phyloP scores from a whole-genome alignment of 2,797 vertebrate species.

The Phataginus tricuspis region DNA sequence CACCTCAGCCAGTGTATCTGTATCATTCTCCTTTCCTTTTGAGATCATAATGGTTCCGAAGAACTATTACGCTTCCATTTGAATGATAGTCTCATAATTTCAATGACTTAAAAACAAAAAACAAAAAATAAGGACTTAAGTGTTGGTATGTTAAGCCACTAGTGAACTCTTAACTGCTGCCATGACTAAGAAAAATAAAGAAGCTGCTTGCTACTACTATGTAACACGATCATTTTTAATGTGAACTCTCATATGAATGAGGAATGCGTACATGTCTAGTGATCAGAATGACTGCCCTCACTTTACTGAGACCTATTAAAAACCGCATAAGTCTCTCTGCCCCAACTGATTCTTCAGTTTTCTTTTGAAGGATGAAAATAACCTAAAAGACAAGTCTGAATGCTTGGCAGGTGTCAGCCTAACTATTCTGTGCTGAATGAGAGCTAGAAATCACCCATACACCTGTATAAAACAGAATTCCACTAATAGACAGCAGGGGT shows the following conservation, averaged over 20 bases:
- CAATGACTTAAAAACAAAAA: conserved; percentile 82
- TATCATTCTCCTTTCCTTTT: conserved; percentile 78
- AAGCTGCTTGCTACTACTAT: neutral
- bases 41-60: conserved; percentile 80
- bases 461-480: neutral
- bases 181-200: conserved; percentile 51
- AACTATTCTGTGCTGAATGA: neutral
- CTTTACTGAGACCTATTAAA: neutral
- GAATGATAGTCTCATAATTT: conserved; percentile 81
- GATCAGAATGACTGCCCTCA: neutral
- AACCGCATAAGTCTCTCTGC: neutral
- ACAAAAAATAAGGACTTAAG: conserved; percentile 76
- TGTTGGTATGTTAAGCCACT: conserved; percentile 66
- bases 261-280: too few species aligned
- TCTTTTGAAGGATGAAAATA: conserved; percentile 40
- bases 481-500: neutral
- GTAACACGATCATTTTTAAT: neutral
- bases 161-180: conserved; percentile 58
- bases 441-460: neutral
- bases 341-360: conserved; percentile 26
- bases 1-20: conserved; percentile 79
- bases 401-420: neutral
- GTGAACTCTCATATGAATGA: neutral
- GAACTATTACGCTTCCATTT: conserved; percentile 81
- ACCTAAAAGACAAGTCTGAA: conserved; percentile 10